Evolutionary conservation across 1,140 invertebrate species (phyloP), one percentile per base, ranked within the genome.

Genomic region (Pseudachorutes palmiensis): DNA sequence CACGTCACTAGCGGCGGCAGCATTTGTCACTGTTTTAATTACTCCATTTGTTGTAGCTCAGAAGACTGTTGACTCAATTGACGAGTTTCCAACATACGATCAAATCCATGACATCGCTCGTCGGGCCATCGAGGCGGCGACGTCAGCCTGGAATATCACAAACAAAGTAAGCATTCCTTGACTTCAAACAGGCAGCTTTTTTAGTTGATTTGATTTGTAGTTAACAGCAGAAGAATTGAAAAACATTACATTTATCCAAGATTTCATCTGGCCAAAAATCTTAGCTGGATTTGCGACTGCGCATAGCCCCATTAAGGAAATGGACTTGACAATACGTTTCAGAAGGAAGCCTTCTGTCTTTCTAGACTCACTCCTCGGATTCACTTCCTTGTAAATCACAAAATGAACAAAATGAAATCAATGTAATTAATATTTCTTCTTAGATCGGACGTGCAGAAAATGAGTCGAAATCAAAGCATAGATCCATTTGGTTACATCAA

Each of bases 11-110:
- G n/a, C n/a, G n/a, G n/a, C n/a, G n/a, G n/a, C n/a, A n/a, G n/a
- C n/a, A n/a, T n/a, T n/a, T n/a, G n/a, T n/a, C n/a, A n/a, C n/a
- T n/a, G n/a, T n/a, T n/a, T 28, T 60, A 26, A 31, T 60, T 30
- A 12, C 12, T 9, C 51, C 22, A 26, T 9, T 29, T 28, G 26
- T 60, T 30, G 9, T 12, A 33, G 33, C 33, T 41, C 24, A 36
- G 36, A 36, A 41, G 36, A 63, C 33, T 19, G 41, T 63, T 41
- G 33, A 41, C 33, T 30, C 33, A 26, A 24, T 33, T 36, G 30
- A 63, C 24, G 33, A 63, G 26, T 63, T 63, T 19, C 61, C 30
- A 3, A 63, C 61, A 19, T 63, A 63, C 29, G 61, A 63, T 16
- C 14, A 24, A 12, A 19, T 63, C 2, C 19, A 63, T 29, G 41